phyloP scores from a whole-genome alignment of 30 jellyfish, hydroid and myxozoan species.

The Cassiopea xamachana region DNA sequence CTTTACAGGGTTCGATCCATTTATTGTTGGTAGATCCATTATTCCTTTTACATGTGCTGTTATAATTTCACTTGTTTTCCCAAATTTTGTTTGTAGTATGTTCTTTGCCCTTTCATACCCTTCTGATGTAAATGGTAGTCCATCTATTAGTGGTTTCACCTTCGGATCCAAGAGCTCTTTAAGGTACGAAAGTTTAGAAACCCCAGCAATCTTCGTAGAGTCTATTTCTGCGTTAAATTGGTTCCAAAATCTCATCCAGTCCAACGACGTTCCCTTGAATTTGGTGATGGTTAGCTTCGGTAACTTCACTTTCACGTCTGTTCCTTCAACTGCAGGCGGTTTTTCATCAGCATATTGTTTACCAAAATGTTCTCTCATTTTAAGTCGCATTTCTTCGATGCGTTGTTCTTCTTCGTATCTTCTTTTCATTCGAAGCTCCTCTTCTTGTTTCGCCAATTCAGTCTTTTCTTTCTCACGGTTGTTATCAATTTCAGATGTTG shows the following conservation, averaged over 20 bases:
- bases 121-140: conserved; percentile 12
- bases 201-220: conserved; percentile 17
- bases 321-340: conserved; percentile 23
- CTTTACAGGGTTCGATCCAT: conserved; percentile 18
- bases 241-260: conserved; percentile 45
- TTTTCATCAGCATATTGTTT: neutral
- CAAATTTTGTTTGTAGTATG: neutral
- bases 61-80: neutral
- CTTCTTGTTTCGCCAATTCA: conserved; percentile 1
- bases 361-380: neutral
- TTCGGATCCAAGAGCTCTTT: conserved; percentile 13
- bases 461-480: conserved; percentile 2
- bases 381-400: neutral
- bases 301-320: conserved; percentile 21
- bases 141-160: conserved; percentile 12
- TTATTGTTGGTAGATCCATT: conserved; percentile 53
- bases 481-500: conserved; percentile 16
- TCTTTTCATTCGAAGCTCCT: conserved; percentile 7
- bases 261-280: conserved; percentile 8
- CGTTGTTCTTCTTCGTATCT: neutral
- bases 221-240: conserved; percentile 39
- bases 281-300: conserved; percentile 1
- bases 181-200: conserved; percentile 36
- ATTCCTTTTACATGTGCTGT: conserved; percentile 58
- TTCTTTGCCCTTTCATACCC: conserved; percentile 10